Percentiles rank a stretch among this genome's conserved stretches.
Conservation (phyloP, 1,140 invertebrate genomes). For the Colletes gigas region DNA sequence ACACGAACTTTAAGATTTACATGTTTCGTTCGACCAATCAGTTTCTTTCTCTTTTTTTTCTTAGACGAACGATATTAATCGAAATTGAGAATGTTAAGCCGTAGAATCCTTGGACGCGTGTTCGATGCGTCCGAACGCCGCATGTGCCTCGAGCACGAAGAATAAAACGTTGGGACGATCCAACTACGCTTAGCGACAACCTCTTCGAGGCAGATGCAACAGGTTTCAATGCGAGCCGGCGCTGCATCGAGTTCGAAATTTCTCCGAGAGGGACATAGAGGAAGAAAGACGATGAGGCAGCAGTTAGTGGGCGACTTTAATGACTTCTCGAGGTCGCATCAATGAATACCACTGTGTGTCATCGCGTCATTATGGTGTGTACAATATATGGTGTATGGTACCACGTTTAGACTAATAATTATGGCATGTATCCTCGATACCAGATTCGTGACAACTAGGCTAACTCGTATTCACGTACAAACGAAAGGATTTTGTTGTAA, state of each 20-base stretch:
- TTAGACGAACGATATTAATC: not conserved
- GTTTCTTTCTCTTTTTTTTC: not conserved
- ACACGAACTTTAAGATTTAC: too few relatives aligned
- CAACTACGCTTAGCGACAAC: not conserved
- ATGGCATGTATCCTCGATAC: conserved; percentile 28
- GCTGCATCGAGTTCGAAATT: conserved; percentile 1
- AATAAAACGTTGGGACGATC: not conserved
- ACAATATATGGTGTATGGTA: conserved; percentile 22
- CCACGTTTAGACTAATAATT: conserved; percentile 35
- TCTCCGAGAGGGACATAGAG: conserved; percentile 22
- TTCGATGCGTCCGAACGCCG: too few relatives aligned
- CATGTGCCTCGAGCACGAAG: not conserved
- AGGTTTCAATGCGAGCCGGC: not conserved
- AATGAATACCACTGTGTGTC: conserved; percentile 72
- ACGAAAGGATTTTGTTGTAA: too few relatives aligned
- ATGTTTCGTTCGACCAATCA: not conserved
- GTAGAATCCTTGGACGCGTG: not conserved
- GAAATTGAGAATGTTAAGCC: not conserved
- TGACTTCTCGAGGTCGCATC: conserved; percentile 73
- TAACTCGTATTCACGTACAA: too few relatives aligned
- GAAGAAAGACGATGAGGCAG: conserved; percentile 40
- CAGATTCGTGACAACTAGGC: not conserved
- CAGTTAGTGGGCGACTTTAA: conserved; percentile 68
- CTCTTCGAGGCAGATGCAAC: conserved; percentile 17
- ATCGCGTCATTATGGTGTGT: conserved; percentile 54